These are phyloP conservation scores for Orussus abietinus DNA, from an alignment of 1,140 invertebrate genomes.

Conservation along the genomic window DNA sequence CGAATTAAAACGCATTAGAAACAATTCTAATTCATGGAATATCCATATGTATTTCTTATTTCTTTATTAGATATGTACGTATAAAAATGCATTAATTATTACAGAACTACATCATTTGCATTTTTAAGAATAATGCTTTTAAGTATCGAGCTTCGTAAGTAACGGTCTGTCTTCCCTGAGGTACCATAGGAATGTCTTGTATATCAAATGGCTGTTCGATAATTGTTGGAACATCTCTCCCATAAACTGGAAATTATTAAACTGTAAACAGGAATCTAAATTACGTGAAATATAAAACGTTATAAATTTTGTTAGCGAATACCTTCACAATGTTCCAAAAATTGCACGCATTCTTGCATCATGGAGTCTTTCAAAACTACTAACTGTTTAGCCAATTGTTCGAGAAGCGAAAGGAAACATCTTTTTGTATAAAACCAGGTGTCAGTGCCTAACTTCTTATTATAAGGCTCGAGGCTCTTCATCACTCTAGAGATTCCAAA, in stretches of 20 bases:
- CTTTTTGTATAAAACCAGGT: constrained; percentile 98
- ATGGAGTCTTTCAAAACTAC: constrained; percentile 85
- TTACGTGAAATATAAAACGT: too few species aligned
- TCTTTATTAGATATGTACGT: too few species aligned
- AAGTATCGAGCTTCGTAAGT: constrained; percentile 86
- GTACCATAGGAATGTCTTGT: constrained; percentile 59
- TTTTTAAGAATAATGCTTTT: constrained; percentile 77
- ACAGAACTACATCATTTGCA: constrained; percentile 49
- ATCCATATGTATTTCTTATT: too few species aligned
- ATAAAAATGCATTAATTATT: not conserved
- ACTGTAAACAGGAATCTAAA: constrained; percentile 19
- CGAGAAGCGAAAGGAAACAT: constrained; percentile 89
- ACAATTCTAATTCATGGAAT: too few species aligned
- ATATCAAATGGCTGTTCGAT: constrained; percentile 80
- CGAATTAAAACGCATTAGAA: too few species aligned
- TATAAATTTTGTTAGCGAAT: too few species aligned
- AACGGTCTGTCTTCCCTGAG: constrained; percentile 86
- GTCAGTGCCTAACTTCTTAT: constrained; percentile 92
- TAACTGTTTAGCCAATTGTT: constrained; percentile 89
- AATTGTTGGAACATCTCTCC: constrained; percentile 77
- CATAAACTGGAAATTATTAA: constrained; percentile 80
- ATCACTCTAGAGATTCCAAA: constrained; percentile 98
- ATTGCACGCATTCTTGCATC: constrained; percentile 85
- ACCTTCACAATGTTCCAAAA: constrained; percentile 88
- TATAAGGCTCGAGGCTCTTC: constrained; percentile 93